Percentiles rank a stretch among this genome's conserved stretches.
Evolutionary conservation across 2,888 invertebrate genomes (phyloP).

Genomic region (Heliconius aoede): DNA sequence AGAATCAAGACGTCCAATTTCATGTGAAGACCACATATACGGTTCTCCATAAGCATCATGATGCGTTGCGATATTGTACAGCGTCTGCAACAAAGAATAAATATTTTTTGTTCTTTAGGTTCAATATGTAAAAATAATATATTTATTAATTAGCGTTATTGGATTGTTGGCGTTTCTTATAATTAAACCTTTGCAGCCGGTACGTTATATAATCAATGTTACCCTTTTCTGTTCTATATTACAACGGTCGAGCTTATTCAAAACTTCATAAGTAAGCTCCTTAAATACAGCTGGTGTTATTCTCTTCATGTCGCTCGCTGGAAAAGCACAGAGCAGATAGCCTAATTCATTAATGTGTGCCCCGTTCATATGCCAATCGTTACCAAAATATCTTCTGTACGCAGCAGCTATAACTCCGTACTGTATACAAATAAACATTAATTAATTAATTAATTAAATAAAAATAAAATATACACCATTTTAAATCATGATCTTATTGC

Average conservation of each 20-base stretch:
- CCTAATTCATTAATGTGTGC: slow-evolving; percentile 70
- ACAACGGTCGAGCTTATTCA: slow-evolving; percentile 65
- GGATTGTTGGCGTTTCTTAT: not conserved
- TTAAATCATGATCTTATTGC: not conserved
- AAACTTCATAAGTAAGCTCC: slow-evolving; percentile 61
- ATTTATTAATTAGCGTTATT: too few relatives aligned
- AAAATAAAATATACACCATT: too few relatives aligned
- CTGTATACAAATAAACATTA: slow-evolving; percentile 52
- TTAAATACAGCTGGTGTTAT: slow-evolving; percentile 66
- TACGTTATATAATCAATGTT: slow-evolving; percentile 18
- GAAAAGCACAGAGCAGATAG: slow-evolving; percentile 74
- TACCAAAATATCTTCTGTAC: slow-evolving; percentile 71
- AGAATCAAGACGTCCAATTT: slow-evolving; percentile 62
- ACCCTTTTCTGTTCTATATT: slow-evolving; percentile 67
- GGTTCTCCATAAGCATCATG: slow-evolving; percentile 70
- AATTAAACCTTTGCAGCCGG: not conserved
- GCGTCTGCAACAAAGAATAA: slow-evolving; percentile 59
- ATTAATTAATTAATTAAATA: too few relatives aligned
- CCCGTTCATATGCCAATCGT: slow-evolving; percentile 65
- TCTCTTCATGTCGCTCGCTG: slow-evolving; percentile 61
- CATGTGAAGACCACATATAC: slow-evolving; percentile 75
- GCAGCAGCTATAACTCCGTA: slow-evolving; percentile 70
- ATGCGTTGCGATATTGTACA: slow-evolving; percentile 69
- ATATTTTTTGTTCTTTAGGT: not conserved
- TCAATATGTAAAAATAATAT: too few relatives aligned